These are phyloP conservation scores for Piscicola geometra DNA, from an alignment of 2,888 invertebrate species.

Conservation along the genomic window DNA sequence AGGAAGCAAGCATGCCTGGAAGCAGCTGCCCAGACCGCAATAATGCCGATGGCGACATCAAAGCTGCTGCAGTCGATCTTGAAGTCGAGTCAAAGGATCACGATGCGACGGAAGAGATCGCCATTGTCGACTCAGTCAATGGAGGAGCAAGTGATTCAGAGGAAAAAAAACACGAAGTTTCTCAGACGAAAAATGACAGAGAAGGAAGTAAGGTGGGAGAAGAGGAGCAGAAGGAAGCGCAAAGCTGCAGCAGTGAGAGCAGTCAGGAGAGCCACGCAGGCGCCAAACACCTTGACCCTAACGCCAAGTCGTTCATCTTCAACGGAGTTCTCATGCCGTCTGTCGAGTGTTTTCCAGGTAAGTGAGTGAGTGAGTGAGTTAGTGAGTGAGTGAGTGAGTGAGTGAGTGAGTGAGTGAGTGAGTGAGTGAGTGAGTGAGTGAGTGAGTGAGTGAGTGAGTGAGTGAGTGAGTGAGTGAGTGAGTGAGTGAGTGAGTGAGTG, in stretches of 20 bases:
- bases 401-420: too few species aligned
- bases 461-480: too few species aligned
- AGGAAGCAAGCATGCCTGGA: background rate
- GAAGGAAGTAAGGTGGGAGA: background rate
- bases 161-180: too few species aligned
- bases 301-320: slow-evolving; percentile 31
- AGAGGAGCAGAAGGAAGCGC: background rate
- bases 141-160: background rate
- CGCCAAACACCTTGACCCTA: slow-evolving; percentile 22
- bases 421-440: too few species aligned
- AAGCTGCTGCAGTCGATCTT: too few species aligned
- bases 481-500: too few species aligned
- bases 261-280: background rate
- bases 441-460: too few species aligned
- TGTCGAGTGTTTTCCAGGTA: background rate
- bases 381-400: too few species aligned
- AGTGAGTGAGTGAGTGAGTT: too few species aligned
- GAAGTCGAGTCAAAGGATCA: background rate
- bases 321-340: slow-evolving; percentile 3
- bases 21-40: too few species aligned
- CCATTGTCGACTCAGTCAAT: background rate
- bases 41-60: too few species aligned
- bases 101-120: background rate
- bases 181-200: too few species aligned
- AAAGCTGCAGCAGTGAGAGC: background rate